Evolutionary conservation across 2,113 vertebrate genomes (phyloP).

Genomic region (Petroica traversi): DNA sequence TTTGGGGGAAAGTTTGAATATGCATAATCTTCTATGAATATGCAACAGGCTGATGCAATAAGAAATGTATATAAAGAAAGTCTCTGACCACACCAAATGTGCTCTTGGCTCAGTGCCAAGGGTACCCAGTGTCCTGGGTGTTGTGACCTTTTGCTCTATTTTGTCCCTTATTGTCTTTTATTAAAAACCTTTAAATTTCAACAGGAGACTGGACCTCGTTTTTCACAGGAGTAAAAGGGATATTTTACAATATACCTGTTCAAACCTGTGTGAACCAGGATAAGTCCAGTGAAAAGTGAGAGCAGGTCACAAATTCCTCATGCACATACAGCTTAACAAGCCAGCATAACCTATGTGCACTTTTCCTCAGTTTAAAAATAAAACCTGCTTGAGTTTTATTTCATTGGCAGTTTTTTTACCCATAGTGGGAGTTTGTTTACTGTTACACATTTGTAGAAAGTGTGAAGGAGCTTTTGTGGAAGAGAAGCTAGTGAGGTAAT

Average conservation of each 20-base stretch:
- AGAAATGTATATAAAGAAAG: too few relatives aligned
- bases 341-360: background rate
- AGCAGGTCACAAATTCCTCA: background rate
- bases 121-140: too few relatives aligned
- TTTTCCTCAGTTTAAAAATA: background rate
- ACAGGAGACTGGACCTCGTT: too few relatives aligned
- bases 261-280: background rate
- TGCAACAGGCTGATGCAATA: too few relatives aligned
- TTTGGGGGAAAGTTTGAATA: too few relatives aligned
- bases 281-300: background rate
- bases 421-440: conserved; percentile 47
- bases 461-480: conserved; percentile 61
- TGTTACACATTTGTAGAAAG: conserved; percentile 46
- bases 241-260: background rate
- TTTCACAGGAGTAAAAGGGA: background rate
- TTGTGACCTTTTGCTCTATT: too few relatives aligned
- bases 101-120: too few relatives aligned
- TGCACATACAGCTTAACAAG: background rate
- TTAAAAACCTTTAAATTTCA: too few relatives aligned
- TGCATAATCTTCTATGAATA: too few relatives aligned
- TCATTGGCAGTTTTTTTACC: background rate
- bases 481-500: conserved; percentile 11
- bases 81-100: too few relatives aligned
- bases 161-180: too few relatives aligned
- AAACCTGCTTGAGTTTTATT: background rate